A percentile compares a stretch with the other conserved stretches of the same genome.
phyloP scores from a whole-genome alignment of 2,888 invertebrate species.

The Orthonychiurus folsomi region DNA sequence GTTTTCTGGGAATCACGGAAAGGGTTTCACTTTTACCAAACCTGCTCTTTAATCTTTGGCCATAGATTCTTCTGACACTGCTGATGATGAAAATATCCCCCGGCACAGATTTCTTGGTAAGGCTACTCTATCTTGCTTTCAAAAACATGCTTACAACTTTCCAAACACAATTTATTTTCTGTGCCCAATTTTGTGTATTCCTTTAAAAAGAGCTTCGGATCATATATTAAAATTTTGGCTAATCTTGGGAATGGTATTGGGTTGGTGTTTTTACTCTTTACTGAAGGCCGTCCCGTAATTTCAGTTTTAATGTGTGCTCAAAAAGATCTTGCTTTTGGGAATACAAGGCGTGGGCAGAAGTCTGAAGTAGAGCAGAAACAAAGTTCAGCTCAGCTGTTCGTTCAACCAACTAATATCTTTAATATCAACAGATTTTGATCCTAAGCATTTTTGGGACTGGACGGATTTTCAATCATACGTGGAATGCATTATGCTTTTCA shows the following conservation, averaged over 20 bases:
- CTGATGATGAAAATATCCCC: constrained; percentile 4
- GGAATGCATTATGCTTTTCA: constrained; percentile 83
- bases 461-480: constrained; percentile 95
- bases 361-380: not conserved
- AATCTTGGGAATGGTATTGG: too few species aligned
- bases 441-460: constrained; percentile 96
- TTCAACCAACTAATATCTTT: too few species aligned
- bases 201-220: too few species aligned
- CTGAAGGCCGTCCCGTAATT: too few species aligned
- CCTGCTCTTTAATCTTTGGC: too few species aligned
- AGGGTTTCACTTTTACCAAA: too few species aligned
- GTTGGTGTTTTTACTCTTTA: not conserved
- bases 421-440: constrained; percentile 68
- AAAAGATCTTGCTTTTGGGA: not conserved
- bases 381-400: too few species aligned
- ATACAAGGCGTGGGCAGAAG: not conserved
- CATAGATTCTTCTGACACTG: constrained; percentile 7
- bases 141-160: too few species aligned
- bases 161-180: not conserved
- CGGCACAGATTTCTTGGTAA: constrained; percentile 9
- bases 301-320: too few species aligned
- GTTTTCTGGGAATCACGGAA: too few species aligned
- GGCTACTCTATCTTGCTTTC: not conserved
- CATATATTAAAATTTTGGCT: too few species aligned
- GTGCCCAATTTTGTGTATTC: not conserved